Evolutionary conservation across 2,888 invertebrate species (phyloP).

Genomic region (Meganola albula): DNA sequence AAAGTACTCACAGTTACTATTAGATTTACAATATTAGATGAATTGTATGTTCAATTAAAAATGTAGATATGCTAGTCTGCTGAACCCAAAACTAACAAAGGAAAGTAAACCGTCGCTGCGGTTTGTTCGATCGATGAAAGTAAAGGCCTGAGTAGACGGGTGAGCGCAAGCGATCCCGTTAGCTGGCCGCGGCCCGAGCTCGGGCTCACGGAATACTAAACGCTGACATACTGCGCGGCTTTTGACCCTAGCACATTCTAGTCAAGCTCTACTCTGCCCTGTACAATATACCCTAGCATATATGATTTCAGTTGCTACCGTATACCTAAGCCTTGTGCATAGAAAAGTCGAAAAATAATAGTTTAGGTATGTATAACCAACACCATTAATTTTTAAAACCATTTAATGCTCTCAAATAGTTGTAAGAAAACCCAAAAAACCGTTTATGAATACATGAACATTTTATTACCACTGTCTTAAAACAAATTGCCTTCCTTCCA

Average conservation of each 20-base stretch:
- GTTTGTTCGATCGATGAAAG: conserved; percentile 74
- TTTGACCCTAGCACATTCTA: conserved; percentile 77
- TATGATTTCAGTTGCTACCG: too few relatives aligned
- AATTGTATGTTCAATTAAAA: conserved; percentile 12
- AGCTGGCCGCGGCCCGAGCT: conserved; percentile 63
- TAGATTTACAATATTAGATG: conserved; percentile 8
- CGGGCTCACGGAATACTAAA: conserved; percentile 74
- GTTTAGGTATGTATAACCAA: too few relatives aligned
- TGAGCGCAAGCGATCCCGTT: conserved; percentile 64
- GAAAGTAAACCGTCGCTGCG: conserved; percentile 71
- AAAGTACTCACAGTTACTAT: too few relatives aligned
- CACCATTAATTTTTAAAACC: too few relatives aligned
- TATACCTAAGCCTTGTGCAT: too few relatives aligned
- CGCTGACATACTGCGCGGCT: conserved; percentile 77
- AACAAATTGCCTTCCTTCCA: conserved; percentile 31
- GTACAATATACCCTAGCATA: too few relatives aligned
- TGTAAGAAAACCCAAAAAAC: too few relatives aligned
- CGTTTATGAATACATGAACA: too few relatives aligned
- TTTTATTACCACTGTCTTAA: conserved; percentile 17
- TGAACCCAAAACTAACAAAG: conserved; percentile 68
- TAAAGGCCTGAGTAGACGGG: conserved; percentile 71
- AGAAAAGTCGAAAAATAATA: too few relatives aligned
- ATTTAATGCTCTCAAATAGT: too few relatives aligned
- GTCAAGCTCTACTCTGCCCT: conserved; percentile 68
- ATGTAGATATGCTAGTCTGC: conserved; percentile 31